phyloP scores from a whole-genome alignment of 2,888 invertebrate genomes.

The Nomada flava region DNA sequence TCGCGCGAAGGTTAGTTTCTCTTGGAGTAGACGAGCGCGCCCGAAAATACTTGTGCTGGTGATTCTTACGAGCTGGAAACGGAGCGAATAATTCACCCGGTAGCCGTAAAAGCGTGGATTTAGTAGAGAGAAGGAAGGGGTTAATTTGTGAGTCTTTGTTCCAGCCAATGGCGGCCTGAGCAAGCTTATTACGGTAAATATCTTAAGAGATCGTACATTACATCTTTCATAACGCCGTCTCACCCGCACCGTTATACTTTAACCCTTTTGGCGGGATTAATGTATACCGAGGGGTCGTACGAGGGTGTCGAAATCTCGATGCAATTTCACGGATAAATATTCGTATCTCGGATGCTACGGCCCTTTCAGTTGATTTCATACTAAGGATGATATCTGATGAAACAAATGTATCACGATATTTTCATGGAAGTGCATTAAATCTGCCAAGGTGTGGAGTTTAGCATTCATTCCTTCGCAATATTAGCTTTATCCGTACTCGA shows the following conservation, averaged over 20 bases:
- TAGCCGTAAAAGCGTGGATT: slow-evolving; percentile 48
- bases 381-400: background rate
- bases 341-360: slow-evolving; percentile 6
- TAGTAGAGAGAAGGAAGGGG: slow-evolving; percentile 36
- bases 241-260: slow-evolving; percentile 8
- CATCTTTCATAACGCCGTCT: background rate
- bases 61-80: slow-evolving; percentile 16
- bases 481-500: background rate
- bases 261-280: slow-evolving; percentile 30
- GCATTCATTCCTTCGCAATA: background rate
- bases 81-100: slow-evolving; percentile 51
- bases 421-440: background rate
- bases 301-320: slow-evolving; percentile 28
- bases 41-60: slow-evolving; percentile 12
- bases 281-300: slow-evolving; percentile 22
- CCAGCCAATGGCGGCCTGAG: slow-evolving; percentile 14
- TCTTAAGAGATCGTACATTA: slow-evolving; percentile 42
- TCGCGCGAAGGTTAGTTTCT: slow-evolving; percentile 1
- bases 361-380: slow-evolving; percentile 23
- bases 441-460: background rate
- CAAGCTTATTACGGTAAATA: slow-evolving; percentile 64
- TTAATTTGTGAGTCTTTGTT: slow-evolving; percentile 61
- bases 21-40: background rate
- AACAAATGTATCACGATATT: slow-evolving; percentile 10
- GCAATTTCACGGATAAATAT: slow-evolving; percentile 53